These are phyloP conservation scores for Tachina grossa DNA, from an alignment of 2,888 invertebrate species.

Conservation along the genomic window DNA sequence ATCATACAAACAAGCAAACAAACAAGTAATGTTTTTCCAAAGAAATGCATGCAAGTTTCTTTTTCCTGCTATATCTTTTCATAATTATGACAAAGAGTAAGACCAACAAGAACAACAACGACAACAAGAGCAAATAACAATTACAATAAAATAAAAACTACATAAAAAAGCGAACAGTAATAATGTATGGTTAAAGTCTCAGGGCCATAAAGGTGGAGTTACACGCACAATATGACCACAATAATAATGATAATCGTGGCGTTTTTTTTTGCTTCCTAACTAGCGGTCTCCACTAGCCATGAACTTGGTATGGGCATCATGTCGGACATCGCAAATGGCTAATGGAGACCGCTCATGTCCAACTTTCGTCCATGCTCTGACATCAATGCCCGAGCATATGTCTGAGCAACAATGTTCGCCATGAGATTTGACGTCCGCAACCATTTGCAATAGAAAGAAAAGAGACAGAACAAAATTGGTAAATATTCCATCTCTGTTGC, in stretches of 20 bases:
- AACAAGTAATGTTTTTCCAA: constrained; percentile 56
- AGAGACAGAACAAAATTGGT: no score
- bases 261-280: neutral
- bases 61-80: constrained; percentile 23
- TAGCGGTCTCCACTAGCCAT: no score
- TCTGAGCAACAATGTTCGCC: no score
- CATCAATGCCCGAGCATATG: no score
- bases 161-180: constrained; percentile 1
- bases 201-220: constrained; percentile 55
- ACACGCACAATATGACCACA: constrained; percentile 4
- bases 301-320: no score
- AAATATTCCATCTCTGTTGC: no score
- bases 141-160: constrained; percentile 10
- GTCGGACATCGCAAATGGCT: no score
- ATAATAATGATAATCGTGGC: constrained; percentile 6
- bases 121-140: constrained; percentile 16
- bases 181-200: constrained; percentile 30
- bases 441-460: no score
- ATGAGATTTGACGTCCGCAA: no score
- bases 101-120: constrained; percentile 1
- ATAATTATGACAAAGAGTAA: constrained; percentile 27
- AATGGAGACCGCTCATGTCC: no score
- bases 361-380: no score
- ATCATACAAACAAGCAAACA: neutral
- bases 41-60: constrained; percentile 56